Percentiles rank a stretch among this genome's conserved stretches.
Conservation (phyloP, 2,888 invertebrate species). For the Lycocerus yunnanus region DNA sequence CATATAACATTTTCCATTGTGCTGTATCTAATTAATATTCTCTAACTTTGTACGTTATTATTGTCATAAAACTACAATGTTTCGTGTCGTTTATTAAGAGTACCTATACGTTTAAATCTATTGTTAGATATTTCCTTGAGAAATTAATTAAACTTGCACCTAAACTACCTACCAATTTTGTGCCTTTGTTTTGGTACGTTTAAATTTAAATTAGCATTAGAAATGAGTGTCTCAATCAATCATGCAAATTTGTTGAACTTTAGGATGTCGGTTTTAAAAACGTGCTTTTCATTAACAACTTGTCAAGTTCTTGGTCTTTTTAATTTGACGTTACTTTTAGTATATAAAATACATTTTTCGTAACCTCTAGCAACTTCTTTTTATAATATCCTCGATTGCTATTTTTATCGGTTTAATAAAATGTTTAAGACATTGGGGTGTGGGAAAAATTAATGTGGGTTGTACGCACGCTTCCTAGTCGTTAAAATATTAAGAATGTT, state of each 20-base stretch:
- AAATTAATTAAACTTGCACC: conserved; percentile 3
- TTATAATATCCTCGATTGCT: not conserved
- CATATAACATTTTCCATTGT: not conserved
- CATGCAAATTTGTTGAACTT: conserved; percentile 1
- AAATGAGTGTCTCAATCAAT: not conserved
- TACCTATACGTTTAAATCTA: not conserved
- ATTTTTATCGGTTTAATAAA: not conserved
- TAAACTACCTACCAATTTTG: not conserved
- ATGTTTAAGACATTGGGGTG: not conserved
- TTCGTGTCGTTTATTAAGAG: not conserved
- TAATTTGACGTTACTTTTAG: not conserved
- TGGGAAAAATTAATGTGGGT: not conserved
- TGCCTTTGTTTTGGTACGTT: not conserved
- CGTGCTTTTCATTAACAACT: not conserved
- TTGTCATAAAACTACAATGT: not conserved
- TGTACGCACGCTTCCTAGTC: not conserved
- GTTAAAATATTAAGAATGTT: not conserved
- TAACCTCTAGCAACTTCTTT: not conserved
- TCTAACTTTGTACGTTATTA: not conserved
- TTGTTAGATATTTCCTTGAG: not conserved
- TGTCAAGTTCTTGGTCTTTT: not conserved
- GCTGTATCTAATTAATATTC: not conserved
- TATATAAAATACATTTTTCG: not conserved
- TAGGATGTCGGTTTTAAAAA: not conserved
- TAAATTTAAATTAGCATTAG: not conserved